A percentile compares a stretch with the other conserved stretches of the same genome.
Evolutionary conservation across 2,888 invertebrate species (phyloP).

Genomic region (Diplazon laetatorius): DNA sequence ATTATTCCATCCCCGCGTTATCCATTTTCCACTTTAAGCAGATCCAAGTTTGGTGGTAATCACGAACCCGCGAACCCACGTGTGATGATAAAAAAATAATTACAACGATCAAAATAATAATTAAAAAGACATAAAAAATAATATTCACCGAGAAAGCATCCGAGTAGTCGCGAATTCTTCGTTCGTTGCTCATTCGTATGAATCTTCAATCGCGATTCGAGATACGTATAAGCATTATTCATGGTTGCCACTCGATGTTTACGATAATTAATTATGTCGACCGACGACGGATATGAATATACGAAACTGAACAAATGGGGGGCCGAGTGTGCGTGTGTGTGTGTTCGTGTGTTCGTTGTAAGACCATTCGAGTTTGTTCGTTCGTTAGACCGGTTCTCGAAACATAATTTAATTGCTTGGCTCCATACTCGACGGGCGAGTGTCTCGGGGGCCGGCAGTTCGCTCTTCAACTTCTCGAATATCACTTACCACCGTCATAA

Average conservation of each 20-base stretch:
- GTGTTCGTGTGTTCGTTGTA: too few relatives aligned
- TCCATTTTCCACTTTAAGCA: conserved; percentile 46
- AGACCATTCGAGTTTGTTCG: conserved; percentile 33
- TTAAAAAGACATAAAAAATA: too few relatives aligned
- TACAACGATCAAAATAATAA: too few relatives aligned
- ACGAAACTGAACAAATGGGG: conserved; percentile 43
- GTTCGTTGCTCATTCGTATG: background rate
- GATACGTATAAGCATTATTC: background rate
- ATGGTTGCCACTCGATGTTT: conserved; percentile 14
- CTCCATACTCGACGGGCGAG: conserved; percentile 16
- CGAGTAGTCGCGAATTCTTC: too few relatives aligned
- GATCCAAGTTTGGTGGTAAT: conserved; percentile 20
- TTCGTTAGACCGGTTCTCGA: conserved; percentile 54
- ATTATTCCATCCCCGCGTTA: conserved; percentile 38
- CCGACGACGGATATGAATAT: conserved; percentile 40
- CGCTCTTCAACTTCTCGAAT: conserved; percentile 45
- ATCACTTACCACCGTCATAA: conserved; percentile 62
- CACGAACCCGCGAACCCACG: too few relatives aligned
- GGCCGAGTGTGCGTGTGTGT: too few relatives aligned
- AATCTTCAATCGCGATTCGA: background rate
- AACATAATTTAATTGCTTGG: conserved; percentile 58
- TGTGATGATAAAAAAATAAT: too few relatives aligned
- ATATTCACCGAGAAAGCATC: too few relatives aligned
- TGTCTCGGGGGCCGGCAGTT: conserved; percentile 15
- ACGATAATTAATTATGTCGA: conserved; percentile 54